Percentiles rank a stretch among this genome's conserved stretches.
Conservation (phyloP, 1,140 invertebrate genomes). For the Gonioctena quinquepunctata region DNA sequence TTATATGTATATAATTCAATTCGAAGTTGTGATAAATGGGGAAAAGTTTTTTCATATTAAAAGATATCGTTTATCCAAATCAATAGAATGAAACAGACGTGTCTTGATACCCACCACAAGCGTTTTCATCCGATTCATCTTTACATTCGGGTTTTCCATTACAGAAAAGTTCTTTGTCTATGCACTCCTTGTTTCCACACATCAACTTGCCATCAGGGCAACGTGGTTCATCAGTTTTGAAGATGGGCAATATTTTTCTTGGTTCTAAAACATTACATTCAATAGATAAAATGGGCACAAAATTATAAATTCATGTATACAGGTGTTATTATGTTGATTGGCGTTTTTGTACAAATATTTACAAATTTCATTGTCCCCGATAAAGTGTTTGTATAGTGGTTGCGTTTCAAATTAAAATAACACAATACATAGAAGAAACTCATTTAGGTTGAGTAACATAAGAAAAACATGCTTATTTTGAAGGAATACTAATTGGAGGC, state of each 20-base stretch:
- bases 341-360: conserved; percentile 27
- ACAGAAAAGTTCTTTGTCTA: conserved; percentile 90
- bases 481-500: too few species aligned
- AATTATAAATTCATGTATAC: conserved; percentile 15
- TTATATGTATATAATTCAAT: too few species aligned
- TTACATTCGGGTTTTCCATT: conserved; percentile 90
- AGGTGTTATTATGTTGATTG: conserved; percentile 29
- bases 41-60: too few species aligned
- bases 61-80: too few species aligned
- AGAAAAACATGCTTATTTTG: too few species aligned
- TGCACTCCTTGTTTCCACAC: conserved; percentile 87
- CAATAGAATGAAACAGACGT: too few species aligned
- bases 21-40: too few species aligned
- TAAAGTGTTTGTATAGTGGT: too few species aligned
- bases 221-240: conserved; percentile 89
- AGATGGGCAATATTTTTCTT: conserved; percentile 81
- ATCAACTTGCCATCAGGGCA: conserved; percentile 86
- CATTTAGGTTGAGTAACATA: too few species aligned
- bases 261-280: conserved; percentile 67
- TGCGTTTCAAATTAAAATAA: too few species aligned
- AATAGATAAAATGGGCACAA: background rate
- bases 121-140: conserved; percentile 93
- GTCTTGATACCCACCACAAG: conserved; percentile 92
- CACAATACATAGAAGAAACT: too few species aligned
- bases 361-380: conserved; percentile 21